Conservation (phyloP, 2,888 invertebrate genomes). For the Platycheirus albimanus region DNA sequence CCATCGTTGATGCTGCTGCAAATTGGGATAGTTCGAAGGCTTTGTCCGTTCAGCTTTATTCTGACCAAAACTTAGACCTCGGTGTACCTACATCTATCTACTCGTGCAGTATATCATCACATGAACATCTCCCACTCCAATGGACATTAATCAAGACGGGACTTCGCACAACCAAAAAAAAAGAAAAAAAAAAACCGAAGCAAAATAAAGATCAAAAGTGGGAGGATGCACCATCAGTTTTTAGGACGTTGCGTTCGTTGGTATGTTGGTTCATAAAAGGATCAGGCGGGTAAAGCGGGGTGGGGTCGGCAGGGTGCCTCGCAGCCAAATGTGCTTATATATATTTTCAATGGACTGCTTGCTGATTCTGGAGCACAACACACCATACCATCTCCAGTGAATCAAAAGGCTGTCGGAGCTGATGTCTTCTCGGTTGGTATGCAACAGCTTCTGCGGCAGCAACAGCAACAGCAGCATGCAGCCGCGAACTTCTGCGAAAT, state of each 20-base stretch:
- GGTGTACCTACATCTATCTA: too few relatives aligned
- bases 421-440: conserved; percentile 73
- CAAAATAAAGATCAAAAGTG: conserved; percentile 52
- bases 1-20: too few relatives aligned
- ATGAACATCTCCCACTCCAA: conserved; percentile 74
- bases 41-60: conserved; percentile 7
- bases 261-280: conserved; percentile 19
- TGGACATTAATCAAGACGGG: conserved; percentile 73
- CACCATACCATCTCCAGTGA: conserved; percentile 23
- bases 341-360: conserved; percentile 53
- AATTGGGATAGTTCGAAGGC: conserved; percentile 51
- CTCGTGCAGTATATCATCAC: conserved; percentile 70
- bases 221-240: conserved; percentile 66
- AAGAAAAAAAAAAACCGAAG: conserved; percentile 37
- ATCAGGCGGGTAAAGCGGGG: background rate
- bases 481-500: conserved; percentile 73
- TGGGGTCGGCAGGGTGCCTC: conserved; percentile 30
- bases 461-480: conserved; percentile 50
- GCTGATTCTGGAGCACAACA: conserved; percentile 55
- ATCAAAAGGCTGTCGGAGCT: conserved; percentile 63
- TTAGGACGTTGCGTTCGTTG: background rate
- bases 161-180: conserved; percentile 26
- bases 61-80: conserved; percentile 38
- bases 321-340: conserved; percentile 58
- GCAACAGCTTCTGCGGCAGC: conserved; percentile 74